Evolutionary conservation across 2,113 vertebrate genomes (phyloP).

Genomic region (Cyphomyrus discorhynchus): DNA sequence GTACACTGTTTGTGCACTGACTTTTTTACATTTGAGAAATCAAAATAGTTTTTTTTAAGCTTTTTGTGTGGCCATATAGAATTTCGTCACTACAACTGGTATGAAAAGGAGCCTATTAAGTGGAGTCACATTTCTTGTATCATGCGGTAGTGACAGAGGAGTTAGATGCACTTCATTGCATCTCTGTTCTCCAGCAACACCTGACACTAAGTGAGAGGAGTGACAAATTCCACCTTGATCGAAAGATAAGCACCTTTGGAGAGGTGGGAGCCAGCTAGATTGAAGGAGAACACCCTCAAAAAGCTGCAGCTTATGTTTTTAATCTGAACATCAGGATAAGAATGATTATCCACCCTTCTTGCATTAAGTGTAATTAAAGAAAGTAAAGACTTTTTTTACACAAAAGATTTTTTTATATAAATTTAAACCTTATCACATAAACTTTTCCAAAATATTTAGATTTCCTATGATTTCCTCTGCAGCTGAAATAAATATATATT

Average conservation of each 20-base stretch:
- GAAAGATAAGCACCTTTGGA: conserved; percentile 67
- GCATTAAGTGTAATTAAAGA: neutral
- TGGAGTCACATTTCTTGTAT: conserved; percentile 62
- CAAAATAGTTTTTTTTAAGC: neutral
- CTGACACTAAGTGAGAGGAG: conserved; percentile 72
- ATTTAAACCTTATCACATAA: neutral
- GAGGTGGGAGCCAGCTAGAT: conserved; percentile 63
- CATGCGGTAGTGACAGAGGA: conserved; percentile 69
- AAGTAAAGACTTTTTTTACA: neutral
- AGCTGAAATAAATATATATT: neutral
- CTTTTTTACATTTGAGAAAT: neutral
- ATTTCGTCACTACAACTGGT: conserved; percentile 49
- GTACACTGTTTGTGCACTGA: neutral
- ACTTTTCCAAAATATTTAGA: neutral
- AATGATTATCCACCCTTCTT: neutral
- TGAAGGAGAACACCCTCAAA: neutral
- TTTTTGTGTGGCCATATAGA: neutral
- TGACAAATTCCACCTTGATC: conserved; percentile 69
- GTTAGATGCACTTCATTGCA: conserved; percentile 67
- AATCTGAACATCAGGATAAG: neutral
- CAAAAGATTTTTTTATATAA: neutral
- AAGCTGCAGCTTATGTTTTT: neutral
- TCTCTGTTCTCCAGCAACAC: conserved; percentile 70
- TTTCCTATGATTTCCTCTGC: neutral
- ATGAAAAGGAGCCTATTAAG: conserved; percentile 63